Conservation (phyloP, 2,113 vertebrate species). For the Neotoma lepida region DNA sequence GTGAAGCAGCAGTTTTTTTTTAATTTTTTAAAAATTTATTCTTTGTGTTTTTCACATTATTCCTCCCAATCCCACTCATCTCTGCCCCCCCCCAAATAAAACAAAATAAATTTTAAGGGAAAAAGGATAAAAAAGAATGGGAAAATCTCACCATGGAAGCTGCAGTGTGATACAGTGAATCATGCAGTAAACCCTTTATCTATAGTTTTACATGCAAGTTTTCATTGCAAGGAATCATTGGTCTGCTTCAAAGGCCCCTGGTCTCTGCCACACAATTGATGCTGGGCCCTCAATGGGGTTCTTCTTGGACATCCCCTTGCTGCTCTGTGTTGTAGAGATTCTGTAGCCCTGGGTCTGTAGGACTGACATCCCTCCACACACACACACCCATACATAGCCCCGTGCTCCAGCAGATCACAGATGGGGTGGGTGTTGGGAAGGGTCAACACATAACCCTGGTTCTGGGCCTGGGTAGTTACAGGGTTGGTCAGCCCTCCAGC, state of each 20-base stretch:
- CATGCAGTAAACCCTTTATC: no score
- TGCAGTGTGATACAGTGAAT: no score
- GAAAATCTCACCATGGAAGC: neutral
- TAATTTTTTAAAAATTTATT: neutral
- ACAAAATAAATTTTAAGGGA: neutral
- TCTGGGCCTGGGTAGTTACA: neutral
- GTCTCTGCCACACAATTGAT: neutral
- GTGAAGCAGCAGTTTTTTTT: neutral
- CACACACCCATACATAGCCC: no score
- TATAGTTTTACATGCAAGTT: neutral
- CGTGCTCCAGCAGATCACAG: neutral
- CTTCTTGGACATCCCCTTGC: neutral
- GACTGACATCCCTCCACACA: rapidly evolving
- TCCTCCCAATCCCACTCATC: neutral
- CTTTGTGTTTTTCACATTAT: neutral
- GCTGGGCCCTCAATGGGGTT: neutral
- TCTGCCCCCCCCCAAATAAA: no score
- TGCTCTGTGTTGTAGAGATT: neutral
- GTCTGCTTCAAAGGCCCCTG: neutral
- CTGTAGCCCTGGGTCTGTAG: neutral
- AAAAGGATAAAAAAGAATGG: neutral
- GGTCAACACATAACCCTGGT: neutral
- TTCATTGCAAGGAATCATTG: neutral
- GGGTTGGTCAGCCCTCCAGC: neutral
- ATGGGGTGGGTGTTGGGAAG: neutral